Percentiles rank a stretch among this genome's conserved stretches.
phyloP scores from a whole-genome alignment of 2,797 vertebrate species.

The Takifugu ocellatus region DNA sequence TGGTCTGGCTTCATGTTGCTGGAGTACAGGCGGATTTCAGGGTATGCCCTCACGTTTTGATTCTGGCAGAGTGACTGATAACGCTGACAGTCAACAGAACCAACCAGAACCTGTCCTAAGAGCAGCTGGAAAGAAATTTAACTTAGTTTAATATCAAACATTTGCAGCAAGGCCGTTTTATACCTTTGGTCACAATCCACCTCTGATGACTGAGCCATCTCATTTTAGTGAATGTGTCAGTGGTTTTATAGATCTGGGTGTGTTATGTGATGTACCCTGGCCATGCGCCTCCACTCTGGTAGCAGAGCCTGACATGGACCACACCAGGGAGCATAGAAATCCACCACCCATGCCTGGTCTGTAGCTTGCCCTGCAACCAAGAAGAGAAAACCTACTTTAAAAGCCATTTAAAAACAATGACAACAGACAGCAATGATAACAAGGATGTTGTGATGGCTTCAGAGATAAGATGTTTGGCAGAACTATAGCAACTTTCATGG shows the following conservation, averaged over 20 bases:
- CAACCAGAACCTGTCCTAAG: conserved; percentile 82
- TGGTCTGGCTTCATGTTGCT: conserved; percentile 62
- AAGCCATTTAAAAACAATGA: background rate
- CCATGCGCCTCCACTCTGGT: conserved; percentile 97
- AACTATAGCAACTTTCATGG: too few relatives aligned
- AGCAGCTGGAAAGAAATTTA: conserved; percentile 58
- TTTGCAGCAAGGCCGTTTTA: background rate
- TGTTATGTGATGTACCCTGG: conserved; percentile 76
- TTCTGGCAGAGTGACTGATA: conserved; percentile 86
- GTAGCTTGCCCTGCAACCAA: conserved; percentile 39
- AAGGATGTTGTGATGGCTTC: too few relatives aligned
- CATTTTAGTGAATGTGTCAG: background rate
- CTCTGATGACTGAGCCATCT: too few relatives aligned
- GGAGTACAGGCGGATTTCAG: conserved; percentile 87
- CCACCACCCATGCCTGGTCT: conserved; percentile 87
- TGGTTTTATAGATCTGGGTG: background rate
- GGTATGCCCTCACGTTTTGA: conserved; percentile 85
- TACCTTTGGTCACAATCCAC: too few relatives aligned
- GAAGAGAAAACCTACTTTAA: background rate
- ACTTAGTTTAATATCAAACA: background rate
- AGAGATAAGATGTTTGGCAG: too few relatives aligned
- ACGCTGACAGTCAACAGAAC: conserved; percentile 91
- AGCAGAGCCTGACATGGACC: conserved; percentile 92
- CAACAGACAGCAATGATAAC: background rate
- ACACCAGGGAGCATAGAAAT: conserved; percentile 97